Conservation (phyloP, 1,140 invertebrate genomes). For the Medauroidea extradentata region DNA sequence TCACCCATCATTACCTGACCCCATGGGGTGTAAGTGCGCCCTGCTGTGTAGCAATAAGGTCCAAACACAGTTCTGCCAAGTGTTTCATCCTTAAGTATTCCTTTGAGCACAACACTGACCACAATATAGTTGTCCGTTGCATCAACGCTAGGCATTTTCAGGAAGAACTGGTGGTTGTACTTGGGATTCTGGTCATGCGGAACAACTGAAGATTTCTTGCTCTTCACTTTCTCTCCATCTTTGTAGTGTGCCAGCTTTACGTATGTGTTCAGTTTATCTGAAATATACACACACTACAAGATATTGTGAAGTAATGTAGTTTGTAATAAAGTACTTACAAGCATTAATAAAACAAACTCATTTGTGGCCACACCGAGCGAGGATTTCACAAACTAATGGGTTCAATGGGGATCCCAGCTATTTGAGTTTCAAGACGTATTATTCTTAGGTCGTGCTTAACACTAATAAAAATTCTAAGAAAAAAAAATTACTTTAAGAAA, state of each 20-base stretch:
- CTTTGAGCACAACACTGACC: slow-evolving; percentile 5
- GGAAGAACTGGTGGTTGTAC: slow-evolving; percentile 3
- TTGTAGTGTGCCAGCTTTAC: slow-evolving; percentile 7
- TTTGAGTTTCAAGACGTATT: too few species aligned
- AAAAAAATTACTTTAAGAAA: too few species aligned
- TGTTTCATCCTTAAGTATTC: not conserved
- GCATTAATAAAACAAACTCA: not conserved
- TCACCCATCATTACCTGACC: not conserved
- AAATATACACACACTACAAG: too few species aligned
- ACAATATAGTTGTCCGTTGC: slow-evolving; percentile 2
- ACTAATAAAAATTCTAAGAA: too few species aligned
- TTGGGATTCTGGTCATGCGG: slow-evolving; percentile 2
- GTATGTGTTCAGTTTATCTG: slow-evolving; percentile 14
- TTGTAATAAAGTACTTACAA: not conserved
- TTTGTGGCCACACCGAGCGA: too few species aligned
- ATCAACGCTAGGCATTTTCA: not conserved
- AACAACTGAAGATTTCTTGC: not conserved
- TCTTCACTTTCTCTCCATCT: slow-evolving; percentile 11
- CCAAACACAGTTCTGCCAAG: slow-evolving; percentile 11
- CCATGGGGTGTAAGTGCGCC: slow-evolving; percentile 4
- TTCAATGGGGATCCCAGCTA: too few species aligned
- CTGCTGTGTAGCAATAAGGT: slow-evolving; percentile 6
- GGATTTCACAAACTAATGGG: too few species aligned
- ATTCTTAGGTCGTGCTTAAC: too few species aligned
- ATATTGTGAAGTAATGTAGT: too few species aligned